Base-by-base conservation (phyloP, 2,113 vertebrate genomes). In the Clinocottus analis region DNA sequence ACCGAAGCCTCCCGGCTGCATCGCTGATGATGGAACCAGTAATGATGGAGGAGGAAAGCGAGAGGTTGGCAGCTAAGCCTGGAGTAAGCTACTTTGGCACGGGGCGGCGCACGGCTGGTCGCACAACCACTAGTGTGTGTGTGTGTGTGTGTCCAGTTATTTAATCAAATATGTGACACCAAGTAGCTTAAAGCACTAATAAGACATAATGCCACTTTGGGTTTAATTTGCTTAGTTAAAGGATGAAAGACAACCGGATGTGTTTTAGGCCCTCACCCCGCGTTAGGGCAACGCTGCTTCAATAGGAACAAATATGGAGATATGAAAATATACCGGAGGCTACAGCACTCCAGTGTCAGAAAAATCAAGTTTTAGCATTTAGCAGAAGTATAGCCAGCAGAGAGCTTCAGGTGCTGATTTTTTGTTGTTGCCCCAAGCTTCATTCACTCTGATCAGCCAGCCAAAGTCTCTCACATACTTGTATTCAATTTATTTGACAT, bases 141-240 rank as follows among this genome's bases (percentile, higher is more conserved):
- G 51, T 68, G 68, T 74, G 51, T 79, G 86, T 82, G 84, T 84
- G 88, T 91, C 85, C 86, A 78, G 80, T 91, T 91, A 93, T 93
- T 93, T 85, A 93, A 93, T 93, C 86, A 91, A 90, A 83, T 51
- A 58, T 76, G 78, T 90, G 85, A 91, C 91, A 88, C 79, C 85
- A 90, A 91, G 86, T 81, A 85, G 91, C 89, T 90, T 93, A 90
- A 74, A 77, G 73, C 71, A n/a, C 86, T 78, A 89, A 85, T 82
- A 89, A 89, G 82, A 80, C 80, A 84, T 43, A 65, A 74, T 74
- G 74, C 66, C 78, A 79, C 68, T 76, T 76, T 65, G 56, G 68
- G 72, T 85, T 66, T 80, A 53, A 85, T 73, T 72, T 56, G 35
- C n/a, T 68, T 23, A 56, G 17, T 71, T 70, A 17, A 47, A 21